A percentile compares a stretch with the other conserved stretches of the same genome.
Conservation (phyloP, 2,113 vertebrate species). For the Bos indicus region DNA sequence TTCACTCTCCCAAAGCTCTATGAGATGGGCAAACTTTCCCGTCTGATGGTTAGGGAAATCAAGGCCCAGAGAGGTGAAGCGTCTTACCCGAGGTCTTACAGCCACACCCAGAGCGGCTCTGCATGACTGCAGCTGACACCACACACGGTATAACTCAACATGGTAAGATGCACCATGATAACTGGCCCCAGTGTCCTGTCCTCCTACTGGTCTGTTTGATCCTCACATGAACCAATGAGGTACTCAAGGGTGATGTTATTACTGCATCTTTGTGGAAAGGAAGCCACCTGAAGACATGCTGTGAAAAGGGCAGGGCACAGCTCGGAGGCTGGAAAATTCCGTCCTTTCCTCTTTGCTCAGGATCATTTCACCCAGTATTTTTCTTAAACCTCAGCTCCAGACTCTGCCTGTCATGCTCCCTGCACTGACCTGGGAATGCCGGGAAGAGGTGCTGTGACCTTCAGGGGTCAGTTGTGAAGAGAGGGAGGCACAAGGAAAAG, state of each 20-base stretch:
- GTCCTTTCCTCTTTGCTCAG: neutral
- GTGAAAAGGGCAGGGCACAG: neutral
- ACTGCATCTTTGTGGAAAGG: neutral
- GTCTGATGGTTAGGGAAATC: neutral
- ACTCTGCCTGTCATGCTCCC: neutral
- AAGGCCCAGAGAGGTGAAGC: neutral
- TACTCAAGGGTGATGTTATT: rapidly evolving
- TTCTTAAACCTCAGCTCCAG: neutral
- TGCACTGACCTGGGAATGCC: neutral
- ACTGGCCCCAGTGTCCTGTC: too few species aligned
- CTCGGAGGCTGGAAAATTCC: neutral
- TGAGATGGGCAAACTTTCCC: neutral
- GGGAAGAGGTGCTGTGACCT: neutral
- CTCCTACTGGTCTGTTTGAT: too few species aligned
- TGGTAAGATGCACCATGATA: rapidly evolving
- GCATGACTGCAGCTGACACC: rapidly evolving
- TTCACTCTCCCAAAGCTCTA: neutral
- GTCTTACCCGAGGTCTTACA: neutral
- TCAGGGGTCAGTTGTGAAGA: rapidly evolving
- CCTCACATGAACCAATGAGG: neutral
- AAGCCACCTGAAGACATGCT: neutral
- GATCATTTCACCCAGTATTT: neutral
- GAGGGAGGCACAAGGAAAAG: neutral
- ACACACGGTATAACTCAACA: too few species aligned
- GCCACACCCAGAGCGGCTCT: neutral